Conservation (phyloP, 1,140 invertebrate species). For the Ostrea denselamellosa region DNA sequence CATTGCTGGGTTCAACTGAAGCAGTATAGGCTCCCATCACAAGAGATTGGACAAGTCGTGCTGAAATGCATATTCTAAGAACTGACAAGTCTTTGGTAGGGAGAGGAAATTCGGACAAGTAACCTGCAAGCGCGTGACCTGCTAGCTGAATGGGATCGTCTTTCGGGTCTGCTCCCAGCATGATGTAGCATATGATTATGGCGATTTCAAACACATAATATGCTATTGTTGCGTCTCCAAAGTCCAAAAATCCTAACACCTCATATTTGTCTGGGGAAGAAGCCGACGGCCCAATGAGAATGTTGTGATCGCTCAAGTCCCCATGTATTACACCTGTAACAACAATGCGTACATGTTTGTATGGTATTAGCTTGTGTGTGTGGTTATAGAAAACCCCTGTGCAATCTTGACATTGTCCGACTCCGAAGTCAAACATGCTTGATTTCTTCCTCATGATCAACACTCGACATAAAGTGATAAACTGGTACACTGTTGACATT, state of each 20-base stretch:
- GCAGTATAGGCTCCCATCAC: conserved; percentile 88
- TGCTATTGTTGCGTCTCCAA: conserved; percentile 87
- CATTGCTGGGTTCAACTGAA: conserved; percentile 86
- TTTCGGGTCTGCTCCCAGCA: conserved; percentile 83
- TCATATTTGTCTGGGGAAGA: conserved; percentile 48
- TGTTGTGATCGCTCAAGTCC: conserved; percentile 58
- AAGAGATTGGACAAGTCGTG: conserved; percentile 88
- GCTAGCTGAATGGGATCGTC: conserved; percentile 81
- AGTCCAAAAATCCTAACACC: conserved; percentile 86
- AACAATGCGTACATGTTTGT: not conserved
- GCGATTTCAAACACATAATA: conserved; percentile 90
- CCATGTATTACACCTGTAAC: conserved; percentile 58
- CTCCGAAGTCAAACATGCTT: too few species aligned
- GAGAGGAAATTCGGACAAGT: conserved; percentile 82
- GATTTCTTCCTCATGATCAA: too few species aligned
- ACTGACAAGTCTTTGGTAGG: conserved; percentile 83
- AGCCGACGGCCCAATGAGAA: conserved; percentile 32
- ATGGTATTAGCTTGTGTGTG: too few species aligned
- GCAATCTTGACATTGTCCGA: too few species aligned
- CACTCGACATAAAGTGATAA: too few species aligned
- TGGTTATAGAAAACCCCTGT: too few species aligned
- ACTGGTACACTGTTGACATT: too few species aligned
- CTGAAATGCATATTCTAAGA: conserved; percentile 86
- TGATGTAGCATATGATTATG: conserved; percentile 89
- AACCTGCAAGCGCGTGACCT: conserved; percentile 88